Percentiles rank a stretch among this genome's conserved stretches.
Conservation (phyloP, 2,888 invertebrate species). For the Metacarcinus magister region DNA sequence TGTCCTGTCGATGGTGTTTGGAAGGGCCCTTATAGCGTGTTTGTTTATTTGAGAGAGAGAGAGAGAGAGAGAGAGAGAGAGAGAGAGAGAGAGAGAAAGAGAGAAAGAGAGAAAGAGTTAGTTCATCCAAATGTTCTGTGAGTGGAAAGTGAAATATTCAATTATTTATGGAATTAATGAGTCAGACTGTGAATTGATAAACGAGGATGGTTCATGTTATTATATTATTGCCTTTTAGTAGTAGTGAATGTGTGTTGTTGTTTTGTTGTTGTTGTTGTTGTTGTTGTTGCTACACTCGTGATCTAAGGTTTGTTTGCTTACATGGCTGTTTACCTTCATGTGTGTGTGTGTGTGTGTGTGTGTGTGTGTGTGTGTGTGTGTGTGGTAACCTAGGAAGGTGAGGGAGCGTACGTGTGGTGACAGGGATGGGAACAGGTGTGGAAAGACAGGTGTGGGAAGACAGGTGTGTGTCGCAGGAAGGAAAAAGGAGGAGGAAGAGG, state of each 20-base stretch:
- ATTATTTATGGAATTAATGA: not conserved
- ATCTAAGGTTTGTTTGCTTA: not conserved
- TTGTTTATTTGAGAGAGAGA: conserved; percentile 8
- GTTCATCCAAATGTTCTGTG: not conserved
- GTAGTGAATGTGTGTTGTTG: too few relatives aligned
- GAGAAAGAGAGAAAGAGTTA: not conserved
- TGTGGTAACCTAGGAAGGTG: not conserved
- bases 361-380: conserved; percentile 14
- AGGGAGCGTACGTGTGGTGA: not conserved
- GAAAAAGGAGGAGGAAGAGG: not conserved
- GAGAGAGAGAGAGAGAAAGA: conserved; percentile 45
- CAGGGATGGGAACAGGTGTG: not conserved
- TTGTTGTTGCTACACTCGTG: not conserved
- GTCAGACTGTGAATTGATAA: not conserved
- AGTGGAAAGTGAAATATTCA: not conserved
- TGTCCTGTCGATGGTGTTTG: too few relatives aligned
- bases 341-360: conserved; percentile 54
- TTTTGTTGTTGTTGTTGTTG: not conserved
- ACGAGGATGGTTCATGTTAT: not conserved
- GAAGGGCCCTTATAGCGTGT: too few relatives aligned
- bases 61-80: conserved; percentile 48
- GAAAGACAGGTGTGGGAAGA: conserved; percentile 10
- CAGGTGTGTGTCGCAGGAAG: not conserved
- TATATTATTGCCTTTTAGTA: not conserved
- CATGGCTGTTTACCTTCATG: not conserved